Conservation (phyloP, 2,797 vertebrate species). For the Xenopus petersii region DNA sequence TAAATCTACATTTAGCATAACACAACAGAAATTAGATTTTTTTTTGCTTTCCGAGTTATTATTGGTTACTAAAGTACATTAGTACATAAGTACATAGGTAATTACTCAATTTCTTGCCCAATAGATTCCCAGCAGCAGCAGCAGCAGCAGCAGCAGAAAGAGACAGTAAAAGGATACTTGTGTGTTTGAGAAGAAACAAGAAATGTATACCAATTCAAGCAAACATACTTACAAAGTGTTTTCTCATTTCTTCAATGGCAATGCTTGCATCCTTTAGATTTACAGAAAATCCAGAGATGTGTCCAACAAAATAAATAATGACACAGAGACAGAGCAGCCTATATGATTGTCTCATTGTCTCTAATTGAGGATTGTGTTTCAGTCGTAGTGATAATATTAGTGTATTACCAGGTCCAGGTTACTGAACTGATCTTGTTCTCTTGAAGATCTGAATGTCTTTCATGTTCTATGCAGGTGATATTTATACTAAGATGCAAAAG, state of each 20-base stretch:
- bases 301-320: slow-evolving; percentile 54
- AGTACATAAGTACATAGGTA: too few relatives aligned
- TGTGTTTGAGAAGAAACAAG: too few relatives aligned
- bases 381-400: slow-evolving; percentile 42
- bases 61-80: too few relatives aligned
- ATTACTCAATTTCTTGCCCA: too few relatives aligned
- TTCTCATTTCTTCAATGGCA: slow-evolving; percentile 58
- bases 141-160: too few relatives aligned
- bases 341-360: slow-evolving; percentile 58
- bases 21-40: too few relatives aligned
- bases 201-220: too few relatives aligned
- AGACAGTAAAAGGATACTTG: too few relatives aligned
- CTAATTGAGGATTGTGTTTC: slow-evolving; percentile 14
- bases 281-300: slow-evolving; percentile 39
- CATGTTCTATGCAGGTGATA: slow-evolving; percentile 56
- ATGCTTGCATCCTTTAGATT: slow-evolving; percentile 41
- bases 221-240: slow-evolving; percentile 68
- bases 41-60: too few relatives aligned
- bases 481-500: slow-evolving; percentile 66
- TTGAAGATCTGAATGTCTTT: slow-evolving; percentile 58
- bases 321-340: slow-evolving; percentile 55
- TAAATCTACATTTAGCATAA: too few relatives aligned
- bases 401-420: slow-evolving; percentile 28
- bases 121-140: too few relatives aligned
- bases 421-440: slow-evolving; percentile 49